Percentiles rank a stretch among this genome's conserved stretches.
Evolutionary conservation across 2,797 vertebrate genomes (phyloP).

Genomic region (Astyanax mexicanus): DNA sequence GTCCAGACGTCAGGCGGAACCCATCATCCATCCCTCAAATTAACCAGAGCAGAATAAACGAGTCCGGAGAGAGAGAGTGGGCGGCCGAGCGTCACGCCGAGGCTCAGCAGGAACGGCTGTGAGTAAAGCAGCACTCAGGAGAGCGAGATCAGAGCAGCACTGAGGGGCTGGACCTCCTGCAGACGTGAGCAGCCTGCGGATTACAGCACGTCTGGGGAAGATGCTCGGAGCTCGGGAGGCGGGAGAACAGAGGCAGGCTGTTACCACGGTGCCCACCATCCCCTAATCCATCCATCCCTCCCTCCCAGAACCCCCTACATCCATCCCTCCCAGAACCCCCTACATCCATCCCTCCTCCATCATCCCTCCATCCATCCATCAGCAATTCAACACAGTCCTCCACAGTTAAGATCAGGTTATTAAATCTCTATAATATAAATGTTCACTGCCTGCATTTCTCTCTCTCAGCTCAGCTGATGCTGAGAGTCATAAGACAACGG

Average conservation of each 20-base stretch:
- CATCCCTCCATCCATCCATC: too few species aligned
- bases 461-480: neutral
- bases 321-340: constrained; percentile 6
- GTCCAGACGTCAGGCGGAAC: constrained; percentile 19
- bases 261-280: constrained; percentile 28
- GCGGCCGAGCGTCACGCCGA: constrained; percentile 37
- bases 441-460: constrained; percentile 5
- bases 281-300: constrained; percentile 37
- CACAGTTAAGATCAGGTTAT: constrained; percentile 35
- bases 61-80: constrained; percentile 39
- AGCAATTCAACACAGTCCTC: constrained; percentile 34
- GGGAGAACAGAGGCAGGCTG: constrained; percentile 48
- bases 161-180: constrained; percentile 46
- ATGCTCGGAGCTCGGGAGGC: constrained; percentile 53
- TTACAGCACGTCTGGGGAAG: constrained; percentile 56
- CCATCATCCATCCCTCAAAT: constrained; percentile 32
- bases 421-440: constrained; percentile 43
- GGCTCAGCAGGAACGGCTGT: constrained; percentile 43
- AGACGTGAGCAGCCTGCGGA: constrained; percentile 45
- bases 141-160: constrained; percentile 44
- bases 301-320: constrained; percentile 16
- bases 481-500: constrained; percentile 28
- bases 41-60: constrained; percentile 42
- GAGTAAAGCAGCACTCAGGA: constrained; percentile 17
- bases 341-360: constrained; percentile 20